These are phyloP conservation scores for Enhydra lutris DNA, from an alignment of 2,113 vertebrate genomes.

Conservation along the genomic window DNA sequence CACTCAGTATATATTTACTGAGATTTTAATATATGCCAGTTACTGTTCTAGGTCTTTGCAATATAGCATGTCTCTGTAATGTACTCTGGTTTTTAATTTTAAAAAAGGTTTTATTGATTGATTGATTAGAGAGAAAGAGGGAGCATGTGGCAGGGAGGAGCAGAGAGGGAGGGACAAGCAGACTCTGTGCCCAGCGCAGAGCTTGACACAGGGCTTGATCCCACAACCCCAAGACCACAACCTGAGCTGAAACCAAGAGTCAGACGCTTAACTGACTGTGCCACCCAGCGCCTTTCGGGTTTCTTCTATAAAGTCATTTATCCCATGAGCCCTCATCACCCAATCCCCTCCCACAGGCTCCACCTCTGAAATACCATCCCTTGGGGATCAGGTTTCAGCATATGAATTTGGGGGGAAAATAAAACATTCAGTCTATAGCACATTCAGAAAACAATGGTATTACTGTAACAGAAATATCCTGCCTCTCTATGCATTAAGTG, in stretches of 20 bases:
- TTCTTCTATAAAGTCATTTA: neutral
- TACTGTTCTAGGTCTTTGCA: neutral
- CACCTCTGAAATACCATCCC: neutral
- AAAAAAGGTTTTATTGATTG: neutral
- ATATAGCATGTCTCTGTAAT: neutral
- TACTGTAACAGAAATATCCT: neutral
- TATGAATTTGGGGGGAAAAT: neutral
- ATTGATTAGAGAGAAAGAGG: neutral
- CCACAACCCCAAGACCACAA: neutral
- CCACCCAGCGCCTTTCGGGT: neutral
- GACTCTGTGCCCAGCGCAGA: neutral
- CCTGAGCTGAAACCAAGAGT: neutral
- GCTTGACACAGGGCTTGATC: neutral
- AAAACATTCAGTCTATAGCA: neutral
- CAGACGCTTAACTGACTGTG: neutral
- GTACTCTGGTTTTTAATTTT: neutral
- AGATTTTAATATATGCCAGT: neutral
- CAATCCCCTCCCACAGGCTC: neutral
- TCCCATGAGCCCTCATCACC: neutral
- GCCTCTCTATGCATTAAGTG: neutral
- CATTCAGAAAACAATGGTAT: neutral
- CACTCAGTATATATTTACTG: slow-evolving; percentile 13
- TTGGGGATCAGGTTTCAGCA: neutral
- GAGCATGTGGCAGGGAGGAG: neutral
- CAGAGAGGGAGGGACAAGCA: neutral